Conservation (phyloP, 2,113 vertebrate species). For the Mus spicilegus region DNA sequence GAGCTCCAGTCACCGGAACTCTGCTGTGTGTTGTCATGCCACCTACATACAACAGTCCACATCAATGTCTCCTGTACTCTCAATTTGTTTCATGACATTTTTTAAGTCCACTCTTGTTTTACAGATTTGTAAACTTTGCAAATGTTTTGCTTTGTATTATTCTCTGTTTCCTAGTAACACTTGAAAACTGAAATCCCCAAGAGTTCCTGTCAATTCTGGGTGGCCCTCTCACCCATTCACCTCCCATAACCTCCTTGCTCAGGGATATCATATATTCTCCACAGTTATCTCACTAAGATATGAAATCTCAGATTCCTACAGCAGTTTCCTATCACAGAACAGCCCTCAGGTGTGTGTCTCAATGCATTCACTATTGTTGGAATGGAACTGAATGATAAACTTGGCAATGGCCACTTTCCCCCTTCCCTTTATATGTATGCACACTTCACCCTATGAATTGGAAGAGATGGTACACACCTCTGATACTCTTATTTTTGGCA, state of each 20-base stretch:
- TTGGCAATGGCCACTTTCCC: background rate
- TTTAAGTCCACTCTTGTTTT: background rate
- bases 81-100: conserved; percentile 3
- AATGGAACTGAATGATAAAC: background rate
- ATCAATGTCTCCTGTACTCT: accelerated
- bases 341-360: no score
- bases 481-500: background rate
- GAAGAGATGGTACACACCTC: background rate
- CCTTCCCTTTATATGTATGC: background rate
- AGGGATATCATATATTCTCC: background rate
- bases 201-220: no score
- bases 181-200: background rate
- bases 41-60: background rate
- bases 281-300: background rate
- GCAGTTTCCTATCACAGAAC: background rate
- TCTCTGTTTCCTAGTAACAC: background rate
- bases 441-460: background rate
- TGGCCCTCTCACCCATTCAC: background rate
- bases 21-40: background rate
- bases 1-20: background rate
- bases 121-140: background rate
- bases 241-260: background rate
- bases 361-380: accelerated
- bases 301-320: background rate
- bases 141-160: background rate